phyloP scores from a whole-genome alignment of 2,888 invertebrate genomes.

The Apantesis nais region DNA sequence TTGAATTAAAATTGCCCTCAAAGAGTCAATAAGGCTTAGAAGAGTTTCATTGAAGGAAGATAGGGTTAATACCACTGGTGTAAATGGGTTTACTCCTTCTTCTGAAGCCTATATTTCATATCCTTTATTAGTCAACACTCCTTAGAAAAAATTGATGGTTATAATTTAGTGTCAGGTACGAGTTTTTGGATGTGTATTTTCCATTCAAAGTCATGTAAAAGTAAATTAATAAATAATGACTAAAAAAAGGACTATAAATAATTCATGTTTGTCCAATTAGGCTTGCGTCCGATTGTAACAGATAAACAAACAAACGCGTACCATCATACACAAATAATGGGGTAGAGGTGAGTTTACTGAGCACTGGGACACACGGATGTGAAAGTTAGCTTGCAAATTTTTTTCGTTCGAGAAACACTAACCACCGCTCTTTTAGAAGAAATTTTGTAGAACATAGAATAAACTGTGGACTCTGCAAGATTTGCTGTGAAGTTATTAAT shows the following conservation, averaged over 20 bases:
- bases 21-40: too few species aligned
- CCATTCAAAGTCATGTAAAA: not conserved
- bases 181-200: not conserved
- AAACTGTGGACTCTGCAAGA: not conserved
- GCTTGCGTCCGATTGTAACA: constrained; percentile 13
- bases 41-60: too few species aligned
- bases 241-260: constrained; percentile 3
- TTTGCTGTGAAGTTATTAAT: too few species aligned
- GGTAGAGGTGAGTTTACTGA: constrained; percentile 11
- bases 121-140: not conserved
- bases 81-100: not conserved
- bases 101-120: not conserved
- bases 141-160: not conserved
- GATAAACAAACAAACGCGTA: constrained; percentile 15
- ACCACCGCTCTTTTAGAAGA: not conserved
- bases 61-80: too few species aligned
- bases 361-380: constrained; percentile 11
- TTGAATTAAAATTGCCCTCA: too few species aligned
- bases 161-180: not conserved
- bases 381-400: not conserved
- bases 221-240: not conserved
- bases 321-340: constrained; percentile 18
- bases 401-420: not conserved
- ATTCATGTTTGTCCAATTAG: constrained; percentile 16
- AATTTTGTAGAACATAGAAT: not conserved